A percentile compares a stretch with the other conserved stretches of the same genome.
phyloP scores from a whole-genome alignment of 2,797 vertebrate genomes.

The Valencia hispanica region DNA sequence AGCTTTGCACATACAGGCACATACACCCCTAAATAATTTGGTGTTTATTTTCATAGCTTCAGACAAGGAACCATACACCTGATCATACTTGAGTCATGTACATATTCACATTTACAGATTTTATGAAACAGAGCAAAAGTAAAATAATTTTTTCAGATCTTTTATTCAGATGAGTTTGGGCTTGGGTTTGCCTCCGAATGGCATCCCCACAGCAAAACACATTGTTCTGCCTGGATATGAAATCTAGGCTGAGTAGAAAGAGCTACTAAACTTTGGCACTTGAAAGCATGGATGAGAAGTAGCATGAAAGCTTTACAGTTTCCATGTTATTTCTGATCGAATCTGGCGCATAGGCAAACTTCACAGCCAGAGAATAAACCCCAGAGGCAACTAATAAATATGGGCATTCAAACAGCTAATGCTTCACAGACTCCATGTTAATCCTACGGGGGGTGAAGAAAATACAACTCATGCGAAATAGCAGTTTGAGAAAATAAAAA shows the following conservation, averaged over 20 bases:
- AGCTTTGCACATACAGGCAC: slow-evolving; percentile 34
- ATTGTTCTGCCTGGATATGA: slow-evolving; percentile 38
- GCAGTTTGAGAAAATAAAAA: background rate
- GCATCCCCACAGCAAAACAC: slow-evolving; percentile 23
- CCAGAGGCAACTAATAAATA: slow-evolving; percentile 37
- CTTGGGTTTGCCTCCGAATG: slow-evolving; percentile 24
- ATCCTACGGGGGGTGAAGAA: slow-evolving; percentile 14
- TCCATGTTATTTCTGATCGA: slow-evolving; percentile 34
- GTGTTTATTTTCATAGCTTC: slow-evolving; percentile 4
- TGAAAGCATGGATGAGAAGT: slow-evolving; percentile 21
- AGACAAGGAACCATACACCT: background rate
- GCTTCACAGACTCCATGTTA: slow-evolving; percentile 13
- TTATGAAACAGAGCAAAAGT: background rate
- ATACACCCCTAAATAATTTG: slow-evolving; percentile 33
- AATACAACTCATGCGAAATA: slow-evolving; percentile 14
- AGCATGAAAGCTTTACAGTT: slow-evolving; percentile 15
- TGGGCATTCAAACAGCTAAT: slow-evolving; percentile 32
- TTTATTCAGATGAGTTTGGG: slow-evolving; percentile 38
- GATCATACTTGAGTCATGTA: slow-evolving; percentile 9
- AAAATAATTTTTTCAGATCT: slow-evolving; percentile 15
- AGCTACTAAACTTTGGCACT: slow-evolving; percentile 43
- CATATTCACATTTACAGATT: slow-evolving; percentile 17
- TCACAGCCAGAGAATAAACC: slow-evolving; percentile 37
- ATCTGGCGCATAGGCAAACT: slow-evolving; percentile 21
- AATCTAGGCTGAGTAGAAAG: slow-evolving; percentile 30